phyloP scores from a whole-genome alignment of 1,140 invertebrate species.

The Hylaeus volcanicus region DNA sequence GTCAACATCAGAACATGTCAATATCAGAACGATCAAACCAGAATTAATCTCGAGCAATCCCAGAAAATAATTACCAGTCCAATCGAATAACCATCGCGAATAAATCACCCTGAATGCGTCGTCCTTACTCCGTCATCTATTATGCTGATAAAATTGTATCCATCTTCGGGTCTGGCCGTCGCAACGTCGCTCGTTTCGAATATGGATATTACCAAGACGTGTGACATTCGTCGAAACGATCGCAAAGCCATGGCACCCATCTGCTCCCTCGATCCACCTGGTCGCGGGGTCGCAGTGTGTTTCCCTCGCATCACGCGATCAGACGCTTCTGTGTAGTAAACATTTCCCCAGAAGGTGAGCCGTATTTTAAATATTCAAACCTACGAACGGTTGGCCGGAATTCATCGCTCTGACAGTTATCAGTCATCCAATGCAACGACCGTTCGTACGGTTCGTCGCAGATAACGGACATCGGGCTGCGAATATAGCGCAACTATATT shows the following conservation, averaged over 20 bases:
- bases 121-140: too few species aligned
- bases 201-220: background rate
- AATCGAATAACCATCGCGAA: too few species aligned
- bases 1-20: too few species aligned
- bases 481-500: too few species aligned
- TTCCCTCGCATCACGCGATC: background rate
- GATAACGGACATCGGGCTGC: conserved; percentile 2
- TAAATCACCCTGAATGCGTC: too few species aligned
- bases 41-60: too few species aligned
- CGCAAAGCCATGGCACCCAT: background rate
- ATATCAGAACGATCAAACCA: too few species aligned
- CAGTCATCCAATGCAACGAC: background rate
- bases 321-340: background rate
- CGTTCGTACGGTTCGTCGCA: background rate
- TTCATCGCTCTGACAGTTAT: background rate
- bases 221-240: background rate
- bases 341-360: background rate
- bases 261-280: background rate
- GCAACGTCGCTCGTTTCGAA: conserved; percentile 32
- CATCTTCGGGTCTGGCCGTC: conserved; percentile 15
- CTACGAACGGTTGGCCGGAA: background rate
- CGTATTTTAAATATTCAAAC: background rate
- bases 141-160: too few species aligned
- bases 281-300: background rate
- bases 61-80: too few species aligned